Percentiles rank a stretch among this genome's conserved stretches.
Evolutionary conservation across 1,140 invertebrate species (phyloP).

Genomic region (Drosophila asahinai): DNA sequence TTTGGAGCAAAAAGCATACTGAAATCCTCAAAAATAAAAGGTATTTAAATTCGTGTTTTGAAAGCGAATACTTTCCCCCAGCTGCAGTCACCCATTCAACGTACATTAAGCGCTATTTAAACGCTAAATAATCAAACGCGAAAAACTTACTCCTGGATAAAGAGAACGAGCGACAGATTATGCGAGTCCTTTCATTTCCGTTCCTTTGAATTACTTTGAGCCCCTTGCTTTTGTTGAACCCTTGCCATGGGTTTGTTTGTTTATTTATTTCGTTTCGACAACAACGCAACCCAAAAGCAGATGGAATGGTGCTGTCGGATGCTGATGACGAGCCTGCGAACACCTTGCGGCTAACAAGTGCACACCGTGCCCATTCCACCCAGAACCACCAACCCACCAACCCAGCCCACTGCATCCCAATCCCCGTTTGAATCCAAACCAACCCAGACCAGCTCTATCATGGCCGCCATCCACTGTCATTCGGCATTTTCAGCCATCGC

Average conservation of each 20-base stretch:
- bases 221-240: conserved; percentile 73
- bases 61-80: neutral
- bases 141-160: conserved; percentile 23
- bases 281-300: conserved; percentile 10
- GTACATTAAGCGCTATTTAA: conserved; percentile 57
- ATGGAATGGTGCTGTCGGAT: conserved; percentile 11
- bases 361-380: conserved; percentile 15
- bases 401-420: neutral
- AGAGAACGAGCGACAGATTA: conserved; percentile 25
- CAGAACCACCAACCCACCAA: neutral
- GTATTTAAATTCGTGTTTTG: neutral
- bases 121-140: conserved; percentile 60
- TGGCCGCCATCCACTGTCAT: conserved; percentile 29
- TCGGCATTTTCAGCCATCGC: conserved; percentile 51
- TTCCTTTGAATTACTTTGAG: conserved; percentile 80
- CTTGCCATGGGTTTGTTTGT: conserved; percentile 46
- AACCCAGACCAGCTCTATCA: conserved; percentile 8
- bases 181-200: conserved; percentile 54
- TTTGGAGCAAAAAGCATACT: neutral
- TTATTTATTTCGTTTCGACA: conserved; percentile 74
- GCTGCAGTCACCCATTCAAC: conserved; percentile 6
- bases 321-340: conserved; percentile 38
- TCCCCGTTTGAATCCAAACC: neutral
- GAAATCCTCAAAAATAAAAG: conserved; percentile 1
- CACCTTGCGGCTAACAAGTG: conserved; percentile 78